A percentile compares a stretch with the other conserved stretches of the same genome.
Conservation (phyloP, 2,113 vertebrate genomes). For the Sinocyclocheilus grahami region DNA sequence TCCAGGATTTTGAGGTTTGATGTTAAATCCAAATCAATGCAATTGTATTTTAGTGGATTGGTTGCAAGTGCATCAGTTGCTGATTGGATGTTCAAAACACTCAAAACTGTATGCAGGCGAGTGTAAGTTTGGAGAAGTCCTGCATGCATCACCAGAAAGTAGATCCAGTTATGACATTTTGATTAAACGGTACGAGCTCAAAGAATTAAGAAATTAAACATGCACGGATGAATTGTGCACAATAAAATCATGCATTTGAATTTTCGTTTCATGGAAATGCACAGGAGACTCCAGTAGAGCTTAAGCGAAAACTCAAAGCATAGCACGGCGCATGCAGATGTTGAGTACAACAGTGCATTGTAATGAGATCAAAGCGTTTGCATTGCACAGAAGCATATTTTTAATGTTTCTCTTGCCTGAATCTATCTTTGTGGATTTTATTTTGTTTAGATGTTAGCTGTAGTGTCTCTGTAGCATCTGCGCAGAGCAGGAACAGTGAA, state of each 20-base stretch:
- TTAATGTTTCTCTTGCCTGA: neutral
- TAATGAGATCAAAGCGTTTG: neutral
- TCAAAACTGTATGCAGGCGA: too few species aligned
- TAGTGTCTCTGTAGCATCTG: neutral
- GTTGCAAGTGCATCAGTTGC: neutral
- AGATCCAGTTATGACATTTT: too few species aligned
- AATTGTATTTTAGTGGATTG: neutral
- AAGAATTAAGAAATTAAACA: neutral
- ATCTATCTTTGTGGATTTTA: neutral
- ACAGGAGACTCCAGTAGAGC: neutral
- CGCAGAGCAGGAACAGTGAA: conserved; percentile 1
- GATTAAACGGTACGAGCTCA: too few species aligned
- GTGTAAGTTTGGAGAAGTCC: too few species aligned
- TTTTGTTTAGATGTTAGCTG: neutral
- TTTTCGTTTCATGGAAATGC: neutral
- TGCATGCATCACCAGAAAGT: too few species aligned
- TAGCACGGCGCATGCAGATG: neutral
- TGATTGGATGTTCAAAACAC: too few species aligned
- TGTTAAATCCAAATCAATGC: neutral
- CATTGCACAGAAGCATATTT: neutral
- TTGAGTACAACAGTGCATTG: neutral
- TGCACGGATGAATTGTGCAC: neutral
- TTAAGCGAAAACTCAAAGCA: too few species aligned
- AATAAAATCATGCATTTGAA: neutral
- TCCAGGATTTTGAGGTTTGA: neutral